Evolutionary conservation across 2,888 invertebrate species (phyloP).

Genomic region (Limnephilus rhombicus): DNA sequence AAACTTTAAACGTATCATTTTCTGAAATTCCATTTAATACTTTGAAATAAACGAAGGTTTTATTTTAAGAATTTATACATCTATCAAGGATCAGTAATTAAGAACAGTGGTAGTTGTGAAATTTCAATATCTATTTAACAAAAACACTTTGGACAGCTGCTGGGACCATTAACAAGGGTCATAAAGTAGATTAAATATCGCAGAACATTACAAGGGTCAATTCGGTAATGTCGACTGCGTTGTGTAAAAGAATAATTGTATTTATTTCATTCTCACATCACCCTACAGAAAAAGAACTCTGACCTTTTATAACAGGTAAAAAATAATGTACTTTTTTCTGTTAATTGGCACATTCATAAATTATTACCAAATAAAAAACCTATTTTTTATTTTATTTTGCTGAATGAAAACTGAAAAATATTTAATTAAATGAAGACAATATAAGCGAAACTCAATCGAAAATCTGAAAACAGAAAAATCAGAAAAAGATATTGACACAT

Average conservation of each 20-base stretch:
- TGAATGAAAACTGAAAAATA: too few relatives aligned
- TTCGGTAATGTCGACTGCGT: neutral
- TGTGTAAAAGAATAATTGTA: neutral
- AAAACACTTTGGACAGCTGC: neutral
- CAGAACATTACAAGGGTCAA: neutral
- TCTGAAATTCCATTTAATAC: neutral
- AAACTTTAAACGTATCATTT: neutral
- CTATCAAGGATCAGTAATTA: constrained; percentile 9
- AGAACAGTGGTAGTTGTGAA: neutral
- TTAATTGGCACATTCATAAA: too few relatives aligned
- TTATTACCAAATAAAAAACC: too few relatives aligned
- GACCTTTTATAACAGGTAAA: too few relatives aligned
- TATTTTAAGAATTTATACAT: neutral
- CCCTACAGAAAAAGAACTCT: too few relatives aligned
- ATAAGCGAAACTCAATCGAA: too few relatives aligned
- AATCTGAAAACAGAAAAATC: too few relatives aligned
- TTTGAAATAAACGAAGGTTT: neutral
- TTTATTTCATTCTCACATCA: neutral
- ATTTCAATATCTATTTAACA: neutral
- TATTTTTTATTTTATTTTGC: too few relatives aligned
- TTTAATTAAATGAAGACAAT: too few relatives aligned
- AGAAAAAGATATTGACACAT: too few relatives aligned
- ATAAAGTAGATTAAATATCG: neutral
- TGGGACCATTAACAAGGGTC: neutral
- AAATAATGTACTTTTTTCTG: too few relatives aligned